A percentile compares a stretch with the other conserved stretches of the same genome.
Evolutionary conservation across 2,113 vertebrate species (phyloP).

Genomic region (Oreochromis spilurus): DNA sequence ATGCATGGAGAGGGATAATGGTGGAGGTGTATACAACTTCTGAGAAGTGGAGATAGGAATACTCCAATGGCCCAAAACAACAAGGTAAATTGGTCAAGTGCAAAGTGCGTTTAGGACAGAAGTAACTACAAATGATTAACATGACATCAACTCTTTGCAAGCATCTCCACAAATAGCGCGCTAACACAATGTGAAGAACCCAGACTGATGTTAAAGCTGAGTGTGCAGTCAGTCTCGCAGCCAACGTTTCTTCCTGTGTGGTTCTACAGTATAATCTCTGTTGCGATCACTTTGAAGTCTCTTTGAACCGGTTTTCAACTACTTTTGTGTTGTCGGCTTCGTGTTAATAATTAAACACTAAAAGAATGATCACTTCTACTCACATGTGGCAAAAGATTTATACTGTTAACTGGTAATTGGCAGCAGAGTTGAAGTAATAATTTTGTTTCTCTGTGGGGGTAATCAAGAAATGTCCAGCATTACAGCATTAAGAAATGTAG

Average conservation of each 20-base stretch:
- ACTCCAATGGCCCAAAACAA: background rate
- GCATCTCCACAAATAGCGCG: background rate
- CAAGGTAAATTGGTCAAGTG: background rate
- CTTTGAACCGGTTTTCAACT: background rate
- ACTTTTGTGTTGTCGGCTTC: background rate
- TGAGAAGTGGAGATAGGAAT: background rate
- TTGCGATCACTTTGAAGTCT: background rate
- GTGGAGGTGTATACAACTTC: background rate
- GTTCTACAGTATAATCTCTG: background rate
- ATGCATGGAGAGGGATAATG: background rate
- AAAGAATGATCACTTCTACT: background rate
- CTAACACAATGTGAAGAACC: background rate
- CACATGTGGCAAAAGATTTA: background rate
- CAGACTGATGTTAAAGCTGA: background rate
- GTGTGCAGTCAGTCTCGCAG: background rate
- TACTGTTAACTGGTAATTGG: background rate
- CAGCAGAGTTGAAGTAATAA: background rate
- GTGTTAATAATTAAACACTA: background rate
- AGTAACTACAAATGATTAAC: background rate
- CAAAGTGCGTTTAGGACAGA: rapidly evolving
- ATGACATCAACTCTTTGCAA: background rate
- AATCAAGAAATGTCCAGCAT: background rate
- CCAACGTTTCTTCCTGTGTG: background rate
- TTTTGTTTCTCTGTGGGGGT: rapidly evolving
- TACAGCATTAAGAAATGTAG: background rate